These are phyloP conservation scores for Dendroctonus ponderosae DNA, from an alignment of 1,140 invertebrate species.

Conservation along the genomic window DNA sequence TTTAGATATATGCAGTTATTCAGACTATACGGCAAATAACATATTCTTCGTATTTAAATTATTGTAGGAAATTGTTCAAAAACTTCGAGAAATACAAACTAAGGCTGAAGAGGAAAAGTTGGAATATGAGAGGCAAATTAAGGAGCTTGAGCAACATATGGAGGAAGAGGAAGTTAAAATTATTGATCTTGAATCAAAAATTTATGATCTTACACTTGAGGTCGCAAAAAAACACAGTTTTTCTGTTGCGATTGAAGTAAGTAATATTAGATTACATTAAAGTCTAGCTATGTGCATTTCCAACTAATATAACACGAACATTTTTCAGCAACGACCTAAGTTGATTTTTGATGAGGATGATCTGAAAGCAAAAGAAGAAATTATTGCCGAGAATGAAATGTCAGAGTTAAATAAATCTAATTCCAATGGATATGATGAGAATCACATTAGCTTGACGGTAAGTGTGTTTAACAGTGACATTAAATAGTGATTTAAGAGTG, in stretches of 20 bases:
- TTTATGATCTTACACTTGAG: slow-evolving; percentile 29
- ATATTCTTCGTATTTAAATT: too few species aligned
- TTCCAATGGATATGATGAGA: slow-evolving; percentile 33
- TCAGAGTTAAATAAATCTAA: slow-evolving; percentile 33
- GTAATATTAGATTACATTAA: background rate
- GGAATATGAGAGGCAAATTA: slow-evolving; percentile 37
- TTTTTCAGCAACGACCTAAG: slow-evolving; percentile 20
- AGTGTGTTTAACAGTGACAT: slow-evolving; percentile 15
- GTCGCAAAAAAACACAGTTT: slow-evolving; percentile 24
- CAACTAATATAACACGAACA: too few species aligned
- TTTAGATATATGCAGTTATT: too few species aligned
- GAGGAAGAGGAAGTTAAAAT: slow-evolving; percentile 32
- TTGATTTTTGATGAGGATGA: slow-evolving; percentile 39
- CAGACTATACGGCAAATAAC: too few species aligned
- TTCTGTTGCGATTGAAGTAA: slow-evolving; percentile 11
- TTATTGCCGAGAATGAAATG: slow-evolving; percentile 40
- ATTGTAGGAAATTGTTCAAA: slow-evolving; percentile 52
- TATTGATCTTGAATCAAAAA: slow-evolving; percentile 31
- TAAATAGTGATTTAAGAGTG: too few species aligned
- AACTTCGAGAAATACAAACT: slow-evolving; percentile 53
- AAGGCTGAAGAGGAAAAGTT: slow-evolving; percentile 50
- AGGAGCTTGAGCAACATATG: slow-evolving; percentile 39
- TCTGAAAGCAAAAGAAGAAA: slow-evolving; percentile 44
- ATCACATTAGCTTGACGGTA: slow-evolving; percentile 45
- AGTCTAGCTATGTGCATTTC: too few species aligned